A percentile compares a stretch with the other conserved stretches of the same genome.
phyloP scores from a whole-genome alignment of 1,140 invertebrate genomes.

The Ericerus pela region DNA sequence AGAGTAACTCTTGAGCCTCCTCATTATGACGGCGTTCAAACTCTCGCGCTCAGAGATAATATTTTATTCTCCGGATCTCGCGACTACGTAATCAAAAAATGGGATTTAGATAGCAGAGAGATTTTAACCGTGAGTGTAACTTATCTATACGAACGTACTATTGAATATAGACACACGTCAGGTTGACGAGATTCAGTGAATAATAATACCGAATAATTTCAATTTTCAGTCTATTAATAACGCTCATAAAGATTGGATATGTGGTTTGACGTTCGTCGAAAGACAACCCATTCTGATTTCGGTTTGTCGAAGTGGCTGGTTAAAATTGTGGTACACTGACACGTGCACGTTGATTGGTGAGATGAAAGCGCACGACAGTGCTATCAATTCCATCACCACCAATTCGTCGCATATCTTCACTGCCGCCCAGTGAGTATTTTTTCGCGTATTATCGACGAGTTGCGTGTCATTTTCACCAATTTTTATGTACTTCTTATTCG shows the following conservation, averaged over 20 bases:
- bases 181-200: background rate
- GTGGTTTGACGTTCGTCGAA: slow-evolving; percentile 53
- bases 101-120: slow-evolving; percentile 54
- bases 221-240: slow-evolving; percentile 57
- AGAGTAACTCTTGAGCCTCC: slow-evolving; percentile 64
- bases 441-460: background rate
- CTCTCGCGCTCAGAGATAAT: slow-evolving; percentile 47
- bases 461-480: background rate
- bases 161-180: background rate
- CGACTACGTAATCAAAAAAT: slow-evolving; percentile 79
- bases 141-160: background rate
- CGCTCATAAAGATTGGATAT: slow-evolving; percentile 81
- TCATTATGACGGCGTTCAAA: slow-evolving; percentile 82
- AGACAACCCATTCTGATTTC: slow-evolving; percentile 46
- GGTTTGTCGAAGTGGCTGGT: slow-evolving; percentile 57
- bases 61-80: slow-evolving; percentile 69
- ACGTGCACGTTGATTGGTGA: slow-evolving; percentile 48
- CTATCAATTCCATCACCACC: slow-evolving; percentile 60
- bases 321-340: slow-evolving; percentile 56
- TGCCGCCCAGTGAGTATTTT: slow-evolving; percentile 47
- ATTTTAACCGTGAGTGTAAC: slow-evolving; percentile 41
- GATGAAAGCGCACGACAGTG: slow-evolving; percentile 52
- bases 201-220: background rate
- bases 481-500: background rate
- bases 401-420: slow-evolving; percentile 62